Conservation (phyloP, 2,888 invertebrate genomes). For the Eristalinus aeneus region DNA sequence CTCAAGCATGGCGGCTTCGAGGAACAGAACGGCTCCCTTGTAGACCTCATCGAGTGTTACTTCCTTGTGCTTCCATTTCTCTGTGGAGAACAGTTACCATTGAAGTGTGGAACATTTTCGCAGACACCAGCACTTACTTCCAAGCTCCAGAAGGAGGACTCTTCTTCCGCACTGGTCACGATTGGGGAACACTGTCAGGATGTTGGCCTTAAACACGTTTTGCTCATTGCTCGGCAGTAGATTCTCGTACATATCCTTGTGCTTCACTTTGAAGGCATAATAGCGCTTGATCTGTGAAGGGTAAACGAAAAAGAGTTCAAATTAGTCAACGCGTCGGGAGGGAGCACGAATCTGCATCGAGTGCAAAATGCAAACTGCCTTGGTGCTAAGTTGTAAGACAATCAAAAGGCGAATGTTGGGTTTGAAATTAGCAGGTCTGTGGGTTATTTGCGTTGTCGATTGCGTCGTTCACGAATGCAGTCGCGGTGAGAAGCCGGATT, state of each 20-base stretch:
- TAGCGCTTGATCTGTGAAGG: slow-evolving; percentile 87
- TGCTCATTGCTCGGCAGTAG: slow-evolving; percentile 87
- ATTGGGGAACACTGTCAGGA: slow-evolving; percentile 89
- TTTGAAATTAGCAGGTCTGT: not conserved
- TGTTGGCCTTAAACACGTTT: slow-evolving; percentile 90
- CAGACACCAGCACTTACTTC: slow-evolving; percentile 84
- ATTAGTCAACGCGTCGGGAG: not conserved
- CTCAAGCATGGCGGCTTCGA: slow-evolving; percentile 92
- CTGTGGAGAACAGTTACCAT: slow-evolving; percentile 78
- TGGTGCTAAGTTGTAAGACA: not conserved
- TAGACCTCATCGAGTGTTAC: slow-evolving; percentile 90
- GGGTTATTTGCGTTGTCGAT: not conserved
- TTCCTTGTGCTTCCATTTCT: slow-evolving; percentile 92
- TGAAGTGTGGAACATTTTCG: not conserved
- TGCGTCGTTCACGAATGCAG: not conserved
- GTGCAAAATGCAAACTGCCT: not conserved
- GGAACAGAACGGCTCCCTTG: slow-evolving; percentile 89
- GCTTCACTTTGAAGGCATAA: slow-evolving; percentile 90
- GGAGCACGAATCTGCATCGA: no score
- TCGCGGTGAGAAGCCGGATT: not conserved
- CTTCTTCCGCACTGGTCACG: slow-evolving; percentile 90
- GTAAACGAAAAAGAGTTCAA: not conserved
- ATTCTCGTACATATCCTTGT: slow-evolving; percentile 86
- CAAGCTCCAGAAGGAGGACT: slow-evolving; percentile 89
- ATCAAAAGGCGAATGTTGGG: not conserved